Conservation (phyloP, 2,797 vertebrate genomes). For the Enteromius mattozi region DNA sequence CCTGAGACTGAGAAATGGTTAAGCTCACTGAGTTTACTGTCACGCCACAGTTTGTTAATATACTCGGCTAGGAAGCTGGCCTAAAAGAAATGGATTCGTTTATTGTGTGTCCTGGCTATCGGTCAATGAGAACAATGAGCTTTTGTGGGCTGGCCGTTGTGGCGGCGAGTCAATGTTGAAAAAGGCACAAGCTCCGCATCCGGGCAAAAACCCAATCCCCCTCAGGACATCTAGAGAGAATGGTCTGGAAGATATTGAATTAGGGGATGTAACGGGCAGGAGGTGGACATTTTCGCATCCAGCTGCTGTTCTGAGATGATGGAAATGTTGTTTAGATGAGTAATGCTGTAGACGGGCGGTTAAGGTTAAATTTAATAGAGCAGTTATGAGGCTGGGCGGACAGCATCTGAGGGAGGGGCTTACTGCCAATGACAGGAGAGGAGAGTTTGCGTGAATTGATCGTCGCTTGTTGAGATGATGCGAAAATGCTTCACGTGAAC, state of each 20-base stretch:
- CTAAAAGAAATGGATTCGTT: constrained; percentile 48
- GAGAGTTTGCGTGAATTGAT: constrained; percentile 29
- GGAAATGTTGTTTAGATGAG: constrained; percentile 40
- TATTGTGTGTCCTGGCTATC: constrained; percentile 44
- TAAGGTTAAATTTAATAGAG: constrained; percentile 37
- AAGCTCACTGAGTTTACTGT: constrained; percentile 46
- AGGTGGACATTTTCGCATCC: constrained; percentile 25
- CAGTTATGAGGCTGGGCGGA: constrained; percentile 23
- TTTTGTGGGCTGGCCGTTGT: constrained; percentile 39
- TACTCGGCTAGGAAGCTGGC: constrained; percentile 27
- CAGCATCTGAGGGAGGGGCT: constrained; percentile 26
- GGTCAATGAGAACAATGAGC: constrained; percentile 42
- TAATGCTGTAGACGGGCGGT: constrained; percentile 10
- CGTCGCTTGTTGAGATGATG: background rate
- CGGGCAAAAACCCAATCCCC: constrained; percentile 25
- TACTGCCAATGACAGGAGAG: constrained; percentile 33
- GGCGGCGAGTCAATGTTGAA: constrained; percentile 30
- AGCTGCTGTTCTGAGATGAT: constrained; percentile 31
- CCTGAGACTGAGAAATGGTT: constrained; percentile 46
- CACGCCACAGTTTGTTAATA: constrained; percentile 42
- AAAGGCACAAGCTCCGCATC: constrained; percentile 22
- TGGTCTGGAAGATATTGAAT: constrained; percentile 35
- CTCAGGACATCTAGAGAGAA: constrained; percentile 34
- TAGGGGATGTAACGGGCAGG: constrained; percentile 22
- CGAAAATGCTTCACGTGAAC: background rate